phyloP scores from a whole-genome alignment of 2,888 invertebrate species.

The Xestoiulus laeticollis region DNA sequence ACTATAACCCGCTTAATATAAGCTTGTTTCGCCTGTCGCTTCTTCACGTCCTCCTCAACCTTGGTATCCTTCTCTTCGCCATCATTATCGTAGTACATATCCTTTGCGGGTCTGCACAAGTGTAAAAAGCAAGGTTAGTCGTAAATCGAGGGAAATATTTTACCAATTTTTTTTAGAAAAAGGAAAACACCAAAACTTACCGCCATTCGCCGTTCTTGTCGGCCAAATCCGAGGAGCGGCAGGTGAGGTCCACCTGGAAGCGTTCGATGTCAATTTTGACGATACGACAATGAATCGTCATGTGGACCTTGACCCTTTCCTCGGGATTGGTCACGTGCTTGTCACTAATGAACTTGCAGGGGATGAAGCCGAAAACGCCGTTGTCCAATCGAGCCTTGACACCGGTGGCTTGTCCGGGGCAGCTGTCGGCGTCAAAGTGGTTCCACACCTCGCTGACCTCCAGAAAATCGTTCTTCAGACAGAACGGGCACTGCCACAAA shows the following conservation, averaged over 20 bases:
- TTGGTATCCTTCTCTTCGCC: slow-evolving; percentile 81
- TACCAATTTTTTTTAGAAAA: no score
- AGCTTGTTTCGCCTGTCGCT: slow-evolving; percentile 81
- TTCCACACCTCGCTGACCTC: slow-evolving; percentile 95
- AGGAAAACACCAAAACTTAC: no score
- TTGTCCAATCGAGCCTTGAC: slow-evolving; percentile 91
- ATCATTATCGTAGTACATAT: slow-evolving; percentile 90
- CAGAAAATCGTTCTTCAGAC: slow-evolving; percentile 93
- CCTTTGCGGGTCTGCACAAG: slow-evolving; percentile 77
- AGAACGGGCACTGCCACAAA: slow-evolving; percentile 97
- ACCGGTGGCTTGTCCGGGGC: slow-evolving; percentile 95
- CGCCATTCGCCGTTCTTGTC: slow-evolving; percentile 93
- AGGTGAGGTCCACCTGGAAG: slow-evolving; percentile 92
- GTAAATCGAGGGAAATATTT: no score
- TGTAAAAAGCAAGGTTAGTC: no score
- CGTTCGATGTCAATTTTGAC: slow-evolving; percentile 96
- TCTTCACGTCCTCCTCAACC: slow-evolving; percentile 78
- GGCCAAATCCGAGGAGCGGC: slow-evolving; percentile 88
- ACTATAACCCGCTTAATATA: slow-evolving; percentile 97
- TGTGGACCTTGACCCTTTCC: slow-evolving; percentile 78
- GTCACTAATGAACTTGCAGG: slow-evolving; percentile 71
- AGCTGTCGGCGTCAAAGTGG: slow-evolving; percentile 92
- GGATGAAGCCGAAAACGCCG: slow-evolving; percentile 75
- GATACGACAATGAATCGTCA: slow-evolving; percentile 75
- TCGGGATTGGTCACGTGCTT: slow-evolving; percentile 92